These are phyloP conservation scores for Xiphorhynchus elegans DNA, from an alignment of 2,113 vertebrate genomes.

Conservation along the genomic window DNA sequence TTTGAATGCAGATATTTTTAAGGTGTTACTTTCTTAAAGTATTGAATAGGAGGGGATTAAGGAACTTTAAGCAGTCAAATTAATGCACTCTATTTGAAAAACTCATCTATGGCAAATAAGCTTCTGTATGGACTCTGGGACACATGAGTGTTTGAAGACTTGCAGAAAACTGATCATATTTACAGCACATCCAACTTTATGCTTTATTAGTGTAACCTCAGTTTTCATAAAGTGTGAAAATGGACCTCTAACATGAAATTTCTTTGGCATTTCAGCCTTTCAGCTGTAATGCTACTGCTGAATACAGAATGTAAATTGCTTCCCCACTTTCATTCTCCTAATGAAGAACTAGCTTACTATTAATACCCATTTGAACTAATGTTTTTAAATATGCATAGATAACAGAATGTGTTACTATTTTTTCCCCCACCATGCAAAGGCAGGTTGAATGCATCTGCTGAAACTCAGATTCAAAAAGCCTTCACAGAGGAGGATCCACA, in stretches of 20 bases:
- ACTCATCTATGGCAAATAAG: neutral
- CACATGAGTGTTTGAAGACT: neutral
- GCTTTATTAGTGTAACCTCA: constrained; percentile 10
- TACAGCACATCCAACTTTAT: neutral
- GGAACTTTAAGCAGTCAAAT: neutral
- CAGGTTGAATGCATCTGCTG: neutral
- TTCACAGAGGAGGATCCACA: neutral
- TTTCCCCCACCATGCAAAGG: neutral
- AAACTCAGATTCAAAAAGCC: neutral
- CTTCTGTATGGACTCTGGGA: neutral
- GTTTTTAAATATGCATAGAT: constrained; percentile 21
- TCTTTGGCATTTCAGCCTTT: neutral
- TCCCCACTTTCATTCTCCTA: neutral
- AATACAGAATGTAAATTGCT: constrained; percentile 11
- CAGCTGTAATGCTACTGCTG: neutral
- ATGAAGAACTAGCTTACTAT: neutral
- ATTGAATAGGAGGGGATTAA: neutral
- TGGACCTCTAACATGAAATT: neutral
- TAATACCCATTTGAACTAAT: constrained; percentile 15
- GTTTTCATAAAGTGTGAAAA: constrained; percentile 26
- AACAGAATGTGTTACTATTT: neutral
- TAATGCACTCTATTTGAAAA: neutral
- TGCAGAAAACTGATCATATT: neutral
- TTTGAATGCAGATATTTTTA: neutral
- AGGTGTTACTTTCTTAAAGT: neutral